These are phyloP conservation scores for Nasonovia ribisnigri DNA, from an alignment of 2,888 invertebrate species.

Conservation along the genomic window DNA sequence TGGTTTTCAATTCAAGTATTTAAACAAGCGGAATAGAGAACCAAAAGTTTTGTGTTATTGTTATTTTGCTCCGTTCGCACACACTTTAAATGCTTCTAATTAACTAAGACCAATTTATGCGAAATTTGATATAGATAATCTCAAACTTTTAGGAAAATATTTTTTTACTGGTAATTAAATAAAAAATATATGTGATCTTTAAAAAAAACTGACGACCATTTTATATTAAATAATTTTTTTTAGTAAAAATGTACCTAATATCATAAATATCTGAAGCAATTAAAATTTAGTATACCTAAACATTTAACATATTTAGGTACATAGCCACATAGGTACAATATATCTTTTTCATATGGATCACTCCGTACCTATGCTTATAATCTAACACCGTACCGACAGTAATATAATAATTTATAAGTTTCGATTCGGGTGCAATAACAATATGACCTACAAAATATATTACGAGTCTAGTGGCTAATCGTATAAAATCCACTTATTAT, in stretches of 20 bases:
- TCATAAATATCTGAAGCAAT: background rate
- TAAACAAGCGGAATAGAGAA: background rate
- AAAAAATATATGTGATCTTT: background rate
- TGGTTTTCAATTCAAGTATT: background rate
- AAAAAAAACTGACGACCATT: background rate
- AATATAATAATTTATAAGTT: background rate
- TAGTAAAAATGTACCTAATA: background rate
- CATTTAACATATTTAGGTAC: background rate
- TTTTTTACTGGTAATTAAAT: background rate
- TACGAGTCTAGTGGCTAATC: background rate
- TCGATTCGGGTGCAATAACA: background rate
- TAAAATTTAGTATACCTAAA: background rate
- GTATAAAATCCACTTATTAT: constrained; percentile 17
- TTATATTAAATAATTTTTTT: background rate
- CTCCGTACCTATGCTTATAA: background rate
- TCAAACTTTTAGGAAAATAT: background rate
- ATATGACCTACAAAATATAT: background rate
- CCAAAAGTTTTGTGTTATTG: background rate
- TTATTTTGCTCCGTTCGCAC: background rate
- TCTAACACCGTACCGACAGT: background rate
- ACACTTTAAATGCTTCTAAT: background rate
- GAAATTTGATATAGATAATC: background rate
- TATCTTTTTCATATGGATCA: background rate
- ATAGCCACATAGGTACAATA: no score
- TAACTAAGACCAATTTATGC: background rate